Conservation (phyloP, 2,888 invertebrate species). For the Aphidoletes aphidimyza region DNA sequence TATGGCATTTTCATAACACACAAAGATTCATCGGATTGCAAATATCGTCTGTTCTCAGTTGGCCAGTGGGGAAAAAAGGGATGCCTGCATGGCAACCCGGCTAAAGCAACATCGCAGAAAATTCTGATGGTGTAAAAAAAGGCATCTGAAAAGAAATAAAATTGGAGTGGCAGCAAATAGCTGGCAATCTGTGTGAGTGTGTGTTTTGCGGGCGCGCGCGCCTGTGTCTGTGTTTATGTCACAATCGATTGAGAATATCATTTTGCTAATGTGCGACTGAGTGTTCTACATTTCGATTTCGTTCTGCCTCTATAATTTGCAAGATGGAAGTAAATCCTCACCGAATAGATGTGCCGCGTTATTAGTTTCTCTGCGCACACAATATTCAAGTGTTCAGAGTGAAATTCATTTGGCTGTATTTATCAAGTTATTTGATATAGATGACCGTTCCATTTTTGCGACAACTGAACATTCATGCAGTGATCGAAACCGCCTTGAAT, state of each 20-base stretch:
- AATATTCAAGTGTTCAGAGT: neutral
- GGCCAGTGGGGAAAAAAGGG: neutral
- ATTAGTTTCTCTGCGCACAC: neutral
- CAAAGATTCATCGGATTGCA: neutral
- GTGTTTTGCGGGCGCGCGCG: no score
- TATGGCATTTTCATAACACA: conserved; percentile 41
- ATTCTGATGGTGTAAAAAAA: neutral
- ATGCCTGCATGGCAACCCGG: conserved; percentile 21
- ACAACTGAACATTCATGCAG: neutral
- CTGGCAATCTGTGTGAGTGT: neutral
- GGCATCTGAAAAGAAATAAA: neutral
- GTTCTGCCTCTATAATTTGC: conserved; percentile 27
- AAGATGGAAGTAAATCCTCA: conserved; percentile 7
- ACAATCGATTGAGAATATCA: conserved; percentile 12
- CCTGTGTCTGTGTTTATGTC: no score
- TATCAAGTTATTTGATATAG: neutral
- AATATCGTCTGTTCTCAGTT: neutral
- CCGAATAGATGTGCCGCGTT: neutral
- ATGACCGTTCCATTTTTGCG: neutral
- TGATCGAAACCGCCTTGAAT: neutral
- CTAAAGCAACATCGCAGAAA: neutral
- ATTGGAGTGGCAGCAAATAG: neutral
- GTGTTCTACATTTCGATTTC: conserved; percentile 45
- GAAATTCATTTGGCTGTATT: neutral
- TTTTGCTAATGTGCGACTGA: conserved; percentile 22